Base-by-base conservation (phyloP, 2,113 vertebrate genomes). In the Xiphophorus hellerii region DNA sequence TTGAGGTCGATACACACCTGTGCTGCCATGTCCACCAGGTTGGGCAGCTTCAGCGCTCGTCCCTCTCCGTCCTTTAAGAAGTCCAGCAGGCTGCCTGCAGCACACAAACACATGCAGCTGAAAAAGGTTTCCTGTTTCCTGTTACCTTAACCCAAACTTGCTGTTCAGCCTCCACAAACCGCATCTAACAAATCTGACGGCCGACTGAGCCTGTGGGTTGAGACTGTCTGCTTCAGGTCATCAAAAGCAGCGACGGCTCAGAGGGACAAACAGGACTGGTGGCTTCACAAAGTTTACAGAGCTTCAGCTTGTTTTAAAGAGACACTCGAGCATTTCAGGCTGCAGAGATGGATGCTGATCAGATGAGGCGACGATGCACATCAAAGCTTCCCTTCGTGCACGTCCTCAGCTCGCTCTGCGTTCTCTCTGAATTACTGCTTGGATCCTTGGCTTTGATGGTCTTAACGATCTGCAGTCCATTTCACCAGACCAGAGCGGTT, bases 21-120 rank as follows among this genome's bases (percentile, higher is more conserved):
- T 29, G 97, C 96, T 0, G 97, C 97, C 97, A 99, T 98, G 90
- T 99, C 98, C 80, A 99, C 97, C 69, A 99, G 94, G 80, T 98
- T 97, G 0, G 97, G 98, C 79, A 99, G 92, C 87, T 99, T 99
- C 89, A 98, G 81, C 25, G 90, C 94, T 88, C 95, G 95, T 90
- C 97, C 97, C 91, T 98, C 97, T 84, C 95, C 96, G 2, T 96
- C 96, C 92, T 98, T 98, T 74, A 98, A 80, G 92, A 97, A 99
- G 83, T 99, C 98, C 77, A 99, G 94, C 86, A 99, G 95, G 84
- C 98, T 99, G 84, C 98, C 98, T 99, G 79, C 83, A 84, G 54
- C 70, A 67, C 27, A 83, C 68, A 84, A 28, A 22, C 44, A 35
- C 3, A 67, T 30, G 20, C 48, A 61, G 64, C 74, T 60, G 63